These are phyloP conservation scores for Dryobotodes eremita DNA, from an alignment of 2,888 invertebrate genomes.

Conservation along the genomic window DNA sequence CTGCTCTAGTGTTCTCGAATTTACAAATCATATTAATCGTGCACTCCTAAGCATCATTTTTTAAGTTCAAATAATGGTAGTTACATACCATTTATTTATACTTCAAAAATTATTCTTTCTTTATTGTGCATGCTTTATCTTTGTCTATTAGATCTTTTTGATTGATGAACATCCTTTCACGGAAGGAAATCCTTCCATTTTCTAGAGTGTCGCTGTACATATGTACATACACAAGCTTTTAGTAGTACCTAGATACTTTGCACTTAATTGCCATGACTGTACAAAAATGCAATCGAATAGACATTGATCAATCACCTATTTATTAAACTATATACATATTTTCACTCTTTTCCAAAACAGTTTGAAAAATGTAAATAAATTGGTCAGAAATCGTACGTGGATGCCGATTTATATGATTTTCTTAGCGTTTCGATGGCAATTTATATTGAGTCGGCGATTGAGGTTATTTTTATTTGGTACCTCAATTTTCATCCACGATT, in stretches of 20 bases:
- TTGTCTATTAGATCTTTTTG: slow-evolving; percentile 19
- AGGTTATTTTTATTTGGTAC: not conserved
- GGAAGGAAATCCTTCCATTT: not conserved
- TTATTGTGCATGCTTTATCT: slow-evolving; percentile 49
- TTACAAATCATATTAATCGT: not conserved
- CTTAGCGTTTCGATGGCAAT: no score
- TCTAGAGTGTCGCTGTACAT: not conserved
- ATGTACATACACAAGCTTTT: not conserved
- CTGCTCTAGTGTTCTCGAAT: slow-evolving; percentile 41
- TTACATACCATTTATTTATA: not conserved
- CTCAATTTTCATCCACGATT: not conserved
- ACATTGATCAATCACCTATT: not conserved
- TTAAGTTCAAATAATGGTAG: not conserved
- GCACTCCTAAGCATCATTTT: slow-evolving; percentile 43
- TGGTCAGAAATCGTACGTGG: not conserved
- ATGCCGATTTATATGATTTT: not conserved
- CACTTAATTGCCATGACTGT: slow-evolving; percentile 1
- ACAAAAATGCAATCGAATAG: slow-evolving; percentile 5
- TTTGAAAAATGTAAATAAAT: not conserved
- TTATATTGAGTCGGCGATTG: not conserved
- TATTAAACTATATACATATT: not conserved
- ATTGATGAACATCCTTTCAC: not conserved
- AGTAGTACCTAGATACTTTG: not conserved
- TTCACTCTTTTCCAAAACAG: not conserved
- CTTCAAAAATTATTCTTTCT: not conserved